These are phyloP conservation scores for Botia kubotai DNA, from an alignment of 2,797 vertebrate species.

Conservation along the genomic window DNA sequence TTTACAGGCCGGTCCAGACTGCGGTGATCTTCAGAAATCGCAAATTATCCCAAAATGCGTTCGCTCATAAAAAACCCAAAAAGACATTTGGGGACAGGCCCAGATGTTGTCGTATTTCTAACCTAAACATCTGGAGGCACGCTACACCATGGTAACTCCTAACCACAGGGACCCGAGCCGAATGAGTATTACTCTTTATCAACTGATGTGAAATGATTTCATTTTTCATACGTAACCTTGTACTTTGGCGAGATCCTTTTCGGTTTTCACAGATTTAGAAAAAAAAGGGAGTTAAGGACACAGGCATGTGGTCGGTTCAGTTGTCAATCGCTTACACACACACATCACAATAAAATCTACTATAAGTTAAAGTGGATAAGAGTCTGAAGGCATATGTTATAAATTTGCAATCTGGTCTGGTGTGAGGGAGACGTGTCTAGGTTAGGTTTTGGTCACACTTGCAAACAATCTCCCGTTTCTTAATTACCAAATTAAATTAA, in stretches of 20 bases:
- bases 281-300: slow-evolving; percentile 24
- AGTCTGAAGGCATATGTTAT: slow-evolving; percentile 49
- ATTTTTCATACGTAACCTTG: slow-evolving; percentile 7
- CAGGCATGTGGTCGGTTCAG: not conserved
- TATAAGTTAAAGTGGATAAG: slow-evolving; percentile 35
- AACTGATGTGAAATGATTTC: slow-evolving; percentile 16
- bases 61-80: slow-evolving; percentile 53
- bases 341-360: slow-evolving; percentile 18
- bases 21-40: slow-evolving; percentile 41
- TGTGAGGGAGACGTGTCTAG: slow-evolving; percentile 37
- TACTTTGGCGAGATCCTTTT: slow-evolving; percentile 2
- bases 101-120: slow-evolving; percentile 49
- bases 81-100: slow-evolving; percentile 54
- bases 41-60: slow-evolving; percentile 51
- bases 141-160: slow-evolving; percentile 2
- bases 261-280: slow-evolving; percentile 26
- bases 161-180: slow-evolving; percentile 8
- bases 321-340: slow-evolving; percentile 2
- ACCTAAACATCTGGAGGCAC: slow-evolving; percentile 44
- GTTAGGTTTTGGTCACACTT: slow-evolving; percentile 49
- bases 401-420: slow-evolving; percentile 35
- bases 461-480: slow-evolving; percentile 62
- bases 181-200: slow-evolving; percentile 42
- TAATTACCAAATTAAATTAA: slow-evolving; percentile 70
- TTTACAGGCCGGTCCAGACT: slow-evolving; percentile 53